phyloP scores from a whole-genome alignment of 2,113 vertebrate species.

The Laticauda colubrina region DNA sequence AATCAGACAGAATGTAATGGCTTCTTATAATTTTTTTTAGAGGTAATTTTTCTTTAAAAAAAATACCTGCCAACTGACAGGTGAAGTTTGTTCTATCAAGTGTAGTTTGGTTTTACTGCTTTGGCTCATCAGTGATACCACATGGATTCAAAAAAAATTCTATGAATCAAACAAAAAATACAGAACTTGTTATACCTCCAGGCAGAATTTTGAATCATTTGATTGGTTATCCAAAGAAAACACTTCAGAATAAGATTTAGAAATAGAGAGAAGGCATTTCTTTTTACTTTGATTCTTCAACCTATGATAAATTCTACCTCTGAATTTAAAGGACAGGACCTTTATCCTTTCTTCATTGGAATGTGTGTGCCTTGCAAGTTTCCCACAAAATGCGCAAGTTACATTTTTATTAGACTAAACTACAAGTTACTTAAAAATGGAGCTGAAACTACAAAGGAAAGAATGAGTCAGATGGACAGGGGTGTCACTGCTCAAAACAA shows the following conservation, averaged over 20 bases:
- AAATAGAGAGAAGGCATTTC: background rate
- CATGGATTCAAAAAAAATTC: background rate
- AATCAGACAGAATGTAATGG: background rate
- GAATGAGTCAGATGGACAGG: background rate
- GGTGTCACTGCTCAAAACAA: background rate
- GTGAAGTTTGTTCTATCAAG: background rate
- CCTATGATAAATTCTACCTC: background rate
- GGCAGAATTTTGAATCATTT: background rate
- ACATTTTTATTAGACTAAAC: background rate
- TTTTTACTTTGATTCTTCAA: background rate
- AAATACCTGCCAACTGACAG: background rate
- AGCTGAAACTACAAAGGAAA: background rate
- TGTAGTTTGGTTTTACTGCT: background rate
- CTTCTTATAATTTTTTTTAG: background rate
- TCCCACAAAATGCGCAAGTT: background rate
- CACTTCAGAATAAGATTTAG: background rate
- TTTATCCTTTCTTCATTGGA: background rate
- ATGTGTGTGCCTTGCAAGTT: background rate
- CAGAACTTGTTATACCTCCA: background rate
- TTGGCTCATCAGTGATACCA: background rate
- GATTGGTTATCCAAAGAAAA: background rate
- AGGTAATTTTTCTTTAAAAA: background rate
- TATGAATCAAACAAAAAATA: background rate
- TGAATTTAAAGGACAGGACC: background rate
- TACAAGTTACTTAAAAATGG: background rate